These are phyloP conservation scores for Hybos culiciformis DNA, from an alignment of 2,888 invertebrate genomes.

Conservation along the genomic window DNA sequence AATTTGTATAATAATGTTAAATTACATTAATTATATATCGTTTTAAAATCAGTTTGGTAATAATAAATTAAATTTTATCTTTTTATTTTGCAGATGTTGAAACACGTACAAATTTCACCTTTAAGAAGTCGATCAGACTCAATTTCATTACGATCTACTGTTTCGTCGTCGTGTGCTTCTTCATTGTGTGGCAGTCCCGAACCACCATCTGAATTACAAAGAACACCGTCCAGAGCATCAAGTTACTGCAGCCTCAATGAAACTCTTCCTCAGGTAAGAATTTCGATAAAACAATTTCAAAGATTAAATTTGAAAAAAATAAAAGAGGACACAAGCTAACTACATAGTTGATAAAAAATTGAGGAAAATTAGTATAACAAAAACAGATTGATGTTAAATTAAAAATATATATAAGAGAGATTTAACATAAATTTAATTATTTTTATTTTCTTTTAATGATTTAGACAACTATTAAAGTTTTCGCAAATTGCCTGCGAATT, in stretches of 20 bases:
- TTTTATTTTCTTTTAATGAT: constrained; percentile 30
- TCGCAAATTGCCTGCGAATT: constrained; percentile 73
- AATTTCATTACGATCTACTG: constrained; percentile 57
- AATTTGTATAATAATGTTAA: too few species aligned
- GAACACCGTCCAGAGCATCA: constrained; percentile 54
- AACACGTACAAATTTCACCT: constrained; percentile 83
- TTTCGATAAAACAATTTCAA: not conserved
- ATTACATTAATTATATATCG: too few species aligned
- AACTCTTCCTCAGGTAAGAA: constrained; percentile 38
- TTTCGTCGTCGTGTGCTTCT: constrained; percentile 57
- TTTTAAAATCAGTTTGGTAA: too few species aligned
- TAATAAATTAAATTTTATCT: constrained; percentile 8
- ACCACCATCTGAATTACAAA: constrained; percentile 41
- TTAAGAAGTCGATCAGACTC: constrained; percentile 74
- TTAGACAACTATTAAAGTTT: constrained; percentile 86
- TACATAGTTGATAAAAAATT: too few species aligned
- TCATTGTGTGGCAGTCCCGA: constrained; percentile 48
- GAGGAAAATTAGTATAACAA: too few species aligned
- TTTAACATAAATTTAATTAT: not conserved
- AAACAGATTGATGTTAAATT: too few species aligned
- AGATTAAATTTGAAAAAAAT: too few species aligned
- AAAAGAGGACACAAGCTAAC: too few species aligned
- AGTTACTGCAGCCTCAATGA: constrained; percentile 50
- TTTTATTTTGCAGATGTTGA: constrained; percentile 55
- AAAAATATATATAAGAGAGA: not conserved